Conservation (phyloP, 2,888 invertebrate genomes). For the Heliconius ethilla region DNA sequence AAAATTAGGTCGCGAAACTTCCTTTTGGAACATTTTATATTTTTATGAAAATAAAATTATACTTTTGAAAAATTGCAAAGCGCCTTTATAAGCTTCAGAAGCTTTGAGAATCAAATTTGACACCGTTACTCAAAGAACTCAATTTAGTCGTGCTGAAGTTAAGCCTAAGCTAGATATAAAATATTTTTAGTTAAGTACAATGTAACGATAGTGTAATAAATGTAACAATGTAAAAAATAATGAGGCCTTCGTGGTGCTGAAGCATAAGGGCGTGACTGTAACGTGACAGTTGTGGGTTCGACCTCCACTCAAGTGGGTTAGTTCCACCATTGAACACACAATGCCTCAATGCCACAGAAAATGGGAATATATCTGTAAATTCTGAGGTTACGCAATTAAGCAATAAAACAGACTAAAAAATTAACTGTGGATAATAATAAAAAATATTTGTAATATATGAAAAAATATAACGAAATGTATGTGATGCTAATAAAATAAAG, state of each 20-base stretch:
- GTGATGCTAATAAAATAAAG: too few species aligned
- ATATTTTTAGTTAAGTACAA: neutral
- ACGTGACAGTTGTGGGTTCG: too few species aligned
- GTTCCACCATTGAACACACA: neutral
- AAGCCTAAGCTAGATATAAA: neutral
- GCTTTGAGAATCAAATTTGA: conserved; percentile 19
- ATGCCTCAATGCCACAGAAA: too few species aligned
- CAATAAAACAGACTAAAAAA: too few species aligned
- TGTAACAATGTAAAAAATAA: too few species aligned
- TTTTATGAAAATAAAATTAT: conserved; percentile 14
- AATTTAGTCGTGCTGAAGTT: neutral
- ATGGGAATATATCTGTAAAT: too few species aligned
- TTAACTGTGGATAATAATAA: too few species aligned
- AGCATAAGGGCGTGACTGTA: too few species aligned
- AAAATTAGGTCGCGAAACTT: conserved; percentile 7
- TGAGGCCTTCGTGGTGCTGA: too few species aligned
- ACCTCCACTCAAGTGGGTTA: neutral
- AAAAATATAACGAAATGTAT: too few species aligned
- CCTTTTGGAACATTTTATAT: neutral
- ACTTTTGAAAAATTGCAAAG: neutral
- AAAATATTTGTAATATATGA: too few species aligned
- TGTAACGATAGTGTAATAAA: neutral
- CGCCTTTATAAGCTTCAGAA: neutral
- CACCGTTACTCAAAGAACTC: conserved; percentile 8
- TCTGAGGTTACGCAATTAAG: too few species aligned